A percentile compares a stretch with the other conserved stretches of the same genome.
These are phyloP conservation scores for Anser brachyrhynchus DNA, from an alignment of 2,113 vertebrate species.

Conservation along the genomic window DNA sequence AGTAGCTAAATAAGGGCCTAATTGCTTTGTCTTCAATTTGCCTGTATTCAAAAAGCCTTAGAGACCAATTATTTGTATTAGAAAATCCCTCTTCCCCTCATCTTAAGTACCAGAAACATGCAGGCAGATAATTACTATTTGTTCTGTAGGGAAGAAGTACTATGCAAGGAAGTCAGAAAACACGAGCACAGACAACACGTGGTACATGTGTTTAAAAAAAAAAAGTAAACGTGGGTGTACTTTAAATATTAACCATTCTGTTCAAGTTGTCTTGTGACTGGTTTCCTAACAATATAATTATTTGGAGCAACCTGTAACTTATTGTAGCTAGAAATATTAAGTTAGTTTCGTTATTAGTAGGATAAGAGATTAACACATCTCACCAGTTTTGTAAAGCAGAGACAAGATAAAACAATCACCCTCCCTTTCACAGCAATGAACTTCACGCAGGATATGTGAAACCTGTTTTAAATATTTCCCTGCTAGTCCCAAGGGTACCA, in stretches of 20 bases:
- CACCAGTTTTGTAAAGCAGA: background rate
- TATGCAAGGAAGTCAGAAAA: background rate
- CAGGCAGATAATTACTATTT: background rate
- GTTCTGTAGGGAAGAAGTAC: background rate
- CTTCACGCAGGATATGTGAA: background rate
- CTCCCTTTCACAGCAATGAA: background rate
- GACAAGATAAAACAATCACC: background rate
- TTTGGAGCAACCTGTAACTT: background rate
- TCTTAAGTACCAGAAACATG: background rate
- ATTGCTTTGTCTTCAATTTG: background rate
- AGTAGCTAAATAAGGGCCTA: background rate
- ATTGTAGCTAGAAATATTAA: accelerated
- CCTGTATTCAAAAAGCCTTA: background rate
- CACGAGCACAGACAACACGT: background rate
- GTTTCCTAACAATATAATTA: background rate
- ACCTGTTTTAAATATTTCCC: background rate
- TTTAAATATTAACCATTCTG: background rate
- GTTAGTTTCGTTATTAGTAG: background rate
- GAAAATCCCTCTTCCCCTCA: background rate
- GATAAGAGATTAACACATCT: background rate
- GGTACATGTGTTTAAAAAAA: background rate
- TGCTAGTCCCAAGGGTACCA: background rate
- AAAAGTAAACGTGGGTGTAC: background rate
- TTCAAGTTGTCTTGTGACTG: background rate
- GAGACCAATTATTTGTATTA: constrained; percentile 31